Percentiles rank a stretch among this genome's conserved stretches.
Evolutionary conservation across 1,140 invertebrate species (phyloP).

Genomic region (Caenorhabditis latens): DNA sequence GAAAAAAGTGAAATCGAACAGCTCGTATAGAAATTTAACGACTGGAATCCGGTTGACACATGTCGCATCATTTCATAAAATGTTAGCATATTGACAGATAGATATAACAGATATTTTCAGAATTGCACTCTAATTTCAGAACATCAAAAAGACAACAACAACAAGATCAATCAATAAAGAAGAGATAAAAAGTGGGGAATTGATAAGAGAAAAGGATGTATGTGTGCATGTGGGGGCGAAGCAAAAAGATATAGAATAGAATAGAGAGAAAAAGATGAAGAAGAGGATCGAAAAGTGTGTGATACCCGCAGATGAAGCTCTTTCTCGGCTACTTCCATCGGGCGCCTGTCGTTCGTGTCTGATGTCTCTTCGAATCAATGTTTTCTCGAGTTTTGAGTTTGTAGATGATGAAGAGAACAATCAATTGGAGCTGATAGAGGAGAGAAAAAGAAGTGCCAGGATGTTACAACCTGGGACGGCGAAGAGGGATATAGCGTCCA

Average conservation of each 20-base stretch:
- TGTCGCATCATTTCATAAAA: constrained; percentile 8
- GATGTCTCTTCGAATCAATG: constrained; percentile 42
- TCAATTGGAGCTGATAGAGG: constrained; percentile 52
- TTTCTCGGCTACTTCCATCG: constrained; percentile 14
- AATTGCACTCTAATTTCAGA: constrained; percentile 5
- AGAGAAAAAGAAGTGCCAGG: constrained; percentile 18
- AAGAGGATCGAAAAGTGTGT: constrained; percentile 26
- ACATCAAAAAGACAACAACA: constrained; percentile 38
- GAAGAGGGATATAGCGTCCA: neutral
- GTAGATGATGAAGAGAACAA: constrained; percentile 55
- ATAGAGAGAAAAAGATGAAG: neutral
- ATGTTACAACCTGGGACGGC: constrained; percentile 48
- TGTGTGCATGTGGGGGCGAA: constrained; percentile 51
- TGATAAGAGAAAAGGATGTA: neutral
- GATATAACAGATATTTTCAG: neutral
- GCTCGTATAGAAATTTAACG: constrained; percentile 39
- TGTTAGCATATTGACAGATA: neutral
- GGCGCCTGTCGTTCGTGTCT: constrained; percentile 49
- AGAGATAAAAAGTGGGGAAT: neutral
- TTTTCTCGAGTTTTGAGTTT: constrained; percentile 20
- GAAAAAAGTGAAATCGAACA: constrained; percentile 35
- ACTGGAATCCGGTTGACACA: constrained; percentile 42
- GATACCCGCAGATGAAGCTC: constrained; percentile 40
- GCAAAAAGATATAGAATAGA: neutral
- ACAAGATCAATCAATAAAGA: constrained; percentile 34